Base-by-base conservation (phyloP, 2,113 vertebrate species). In the Austrofundulus limnaeus region DNA sequence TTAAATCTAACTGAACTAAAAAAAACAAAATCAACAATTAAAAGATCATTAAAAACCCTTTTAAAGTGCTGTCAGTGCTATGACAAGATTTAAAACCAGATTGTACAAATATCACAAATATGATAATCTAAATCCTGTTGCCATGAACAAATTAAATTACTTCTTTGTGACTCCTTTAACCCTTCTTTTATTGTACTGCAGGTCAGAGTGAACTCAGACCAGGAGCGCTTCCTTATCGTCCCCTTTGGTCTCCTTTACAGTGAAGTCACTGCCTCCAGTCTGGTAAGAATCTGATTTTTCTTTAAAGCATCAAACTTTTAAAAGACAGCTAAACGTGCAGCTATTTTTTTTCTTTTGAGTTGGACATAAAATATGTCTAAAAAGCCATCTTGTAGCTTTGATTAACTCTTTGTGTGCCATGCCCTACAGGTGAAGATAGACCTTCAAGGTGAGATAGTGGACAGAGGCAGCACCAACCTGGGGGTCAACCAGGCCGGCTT, bases 231-330 rank as follows among this genome's bases (percentile, higher is more conserved):
- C 85, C 94, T 99, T 19, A 94, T 99, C 70, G 95, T 96, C 67
- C 96, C 96, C 15, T 98, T 98, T 75, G 96, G 96, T 47, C 96
- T 99, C 45, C 95, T 98, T 47, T 98, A 94, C 89, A 99, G 97
- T 75, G 96, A 99, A 87, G 96, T 98, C 84, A 94, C 96, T 2
- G 96, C 97, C 2, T 99, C 97, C 74, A 98, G 96, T 87, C 81
- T 99, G 96, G 97, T 99, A 88, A 95, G 92, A 42, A 50, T 56
- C 46, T 2, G 19, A 17, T 42, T 0, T 34, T 23, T 1, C 15
- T 8, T 2, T 8, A 34, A 9, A 34, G 31, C 31, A 37, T 37
- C n/a, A 24, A 15, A 2, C 23, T 16, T 24, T 25, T 23, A 8
- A 15, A 15, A 24, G 2, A 4, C n/a, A n/a, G 7, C 24, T 24